A percentile compares a stretch with the other conserved stretches of the same genome.
Conservation (phyloP, 2,797 vertebrate genomes). For the Pantherophis alleghaniensis region DNA sequence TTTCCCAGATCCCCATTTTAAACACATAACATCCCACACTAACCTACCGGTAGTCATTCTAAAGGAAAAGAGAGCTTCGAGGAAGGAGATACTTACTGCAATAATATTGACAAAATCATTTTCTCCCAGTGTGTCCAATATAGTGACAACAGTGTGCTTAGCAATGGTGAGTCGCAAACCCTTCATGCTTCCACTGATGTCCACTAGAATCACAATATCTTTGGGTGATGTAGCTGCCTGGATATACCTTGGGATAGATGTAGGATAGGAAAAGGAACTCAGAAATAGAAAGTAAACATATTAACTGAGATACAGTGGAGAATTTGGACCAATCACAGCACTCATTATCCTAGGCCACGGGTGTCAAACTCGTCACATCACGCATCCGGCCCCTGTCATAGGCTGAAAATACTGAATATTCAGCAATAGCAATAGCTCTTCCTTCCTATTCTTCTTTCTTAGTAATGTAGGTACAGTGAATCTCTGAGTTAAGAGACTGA, state of each 20-base stretch:
- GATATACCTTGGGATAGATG: conserved; percentile 82
- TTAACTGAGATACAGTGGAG: neutral
- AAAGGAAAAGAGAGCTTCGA: neutral
- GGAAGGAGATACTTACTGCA: conserved; percentile 74
- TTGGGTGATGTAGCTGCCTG: conserved; percentile 95
- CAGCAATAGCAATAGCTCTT: neutral
- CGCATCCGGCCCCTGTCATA: neutral
- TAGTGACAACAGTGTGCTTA: conserved; percentile 91
- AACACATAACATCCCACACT: neutral
- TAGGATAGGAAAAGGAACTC: neutral
- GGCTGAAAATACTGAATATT: rapidly evolving
- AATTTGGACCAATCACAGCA: rapidly evolving
- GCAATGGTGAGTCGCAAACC: conserved; percentile 90
- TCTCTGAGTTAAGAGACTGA: neutral
- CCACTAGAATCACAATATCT: conserved; percentile 91
- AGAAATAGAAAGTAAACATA: neutral
- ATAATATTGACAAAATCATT: conserved; percentile 97
- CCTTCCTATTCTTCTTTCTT: neutral
- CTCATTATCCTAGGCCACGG: rapidly evolving
- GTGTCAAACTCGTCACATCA: too few species aligned
- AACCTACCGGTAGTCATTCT: neutral
- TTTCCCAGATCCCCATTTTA: neutral
- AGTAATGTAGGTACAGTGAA: neutral
- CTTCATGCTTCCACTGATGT: conserved; percentile 96
- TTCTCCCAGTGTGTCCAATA: conserved; percentile 92